These are phyloP conservation scores for Leptogaster cylindrica DNA, from an alignment of 2,888 invertebrate species.

Conservation along the genomic window DNA sequence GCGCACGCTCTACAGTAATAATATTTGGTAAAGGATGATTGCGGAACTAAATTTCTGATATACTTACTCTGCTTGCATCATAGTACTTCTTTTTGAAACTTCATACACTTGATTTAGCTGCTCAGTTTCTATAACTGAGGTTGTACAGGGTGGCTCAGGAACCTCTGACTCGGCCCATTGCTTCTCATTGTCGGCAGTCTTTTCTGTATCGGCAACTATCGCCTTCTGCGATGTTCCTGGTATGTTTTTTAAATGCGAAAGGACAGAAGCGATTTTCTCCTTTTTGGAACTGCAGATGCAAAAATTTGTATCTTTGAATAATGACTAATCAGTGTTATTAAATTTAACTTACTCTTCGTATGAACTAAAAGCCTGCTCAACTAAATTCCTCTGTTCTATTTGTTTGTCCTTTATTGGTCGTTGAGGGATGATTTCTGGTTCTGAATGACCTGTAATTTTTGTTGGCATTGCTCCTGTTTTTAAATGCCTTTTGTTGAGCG, in stretches of 20 bases:
- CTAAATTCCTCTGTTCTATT: neutral
- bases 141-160: too few species aligned
- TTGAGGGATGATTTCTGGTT: too few species aligned
- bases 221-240: neutral
- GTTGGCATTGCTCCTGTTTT: neutral
- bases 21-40: too few species aligned
- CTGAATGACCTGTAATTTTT: neutral
- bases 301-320: too few species aligned
- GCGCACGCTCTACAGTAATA: neutral
- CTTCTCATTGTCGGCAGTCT: too few species aligned
- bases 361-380: neutral
- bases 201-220: too few species aligned
- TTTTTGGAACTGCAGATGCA: neutral
- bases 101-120: too few species aligned
- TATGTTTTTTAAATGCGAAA: neutral
- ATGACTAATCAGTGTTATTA: too few species aligned
- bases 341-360: neutral
- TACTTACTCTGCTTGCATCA: conserved; percentile 10
- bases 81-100: too few species aligned
- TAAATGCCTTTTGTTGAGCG: neutral
- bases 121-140: too few species aligned
- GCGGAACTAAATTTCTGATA: too few species aligned
- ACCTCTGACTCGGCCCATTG: too few species aligned
- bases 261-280: neutral
- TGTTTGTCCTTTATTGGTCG: neutral